These are phyloP conservation scores for Gymnorhina tibicen DNA, from an alignment of 2,113 vertebrate genomes.

Conservation along the genomic window DNA sequence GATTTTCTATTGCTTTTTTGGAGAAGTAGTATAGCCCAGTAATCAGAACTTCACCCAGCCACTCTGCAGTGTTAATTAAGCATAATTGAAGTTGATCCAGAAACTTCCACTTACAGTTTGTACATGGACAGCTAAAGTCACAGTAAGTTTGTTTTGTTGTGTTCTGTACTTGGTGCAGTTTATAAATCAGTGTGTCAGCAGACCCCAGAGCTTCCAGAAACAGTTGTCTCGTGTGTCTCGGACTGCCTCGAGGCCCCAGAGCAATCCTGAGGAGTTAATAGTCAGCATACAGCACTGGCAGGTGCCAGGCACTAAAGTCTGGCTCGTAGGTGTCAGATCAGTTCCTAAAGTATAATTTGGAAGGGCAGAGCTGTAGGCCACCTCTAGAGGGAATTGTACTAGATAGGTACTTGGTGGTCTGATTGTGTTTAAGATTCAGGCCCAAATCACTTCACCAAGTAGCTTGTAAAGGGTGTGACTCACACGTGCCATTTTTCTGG, in stretches of 20 bases:
- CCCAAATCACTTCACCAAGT: not conserved
- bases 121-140: not conserved
- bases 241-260: fast-evolving
- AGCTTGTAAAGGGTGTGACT: not conserved
- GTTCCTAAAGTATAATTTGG: not conserved
- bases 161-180: not conserved
- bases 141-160: not conserved
- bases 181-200: not conserved
- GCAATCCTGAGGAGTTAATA: no score
- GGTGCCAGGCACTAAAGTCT: not conserved
- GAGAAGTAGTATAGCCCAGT: not conserved
- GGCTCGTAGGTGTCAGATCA: not conserved
- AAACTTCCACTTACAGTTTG: not conserved
- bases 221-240: not conserved
- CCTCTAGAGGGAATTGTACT: not conserved
- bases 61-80: not conserved
- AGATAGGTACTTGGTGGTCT: not conserved
- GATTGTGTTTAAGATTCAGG: not conserved
- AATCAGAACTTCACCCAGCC: not conserved
- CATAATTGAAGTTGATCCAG: not conserved
- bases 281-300: fast-evolving
- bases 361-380: not conserved
- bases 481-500: fast-evolving
- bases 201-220: not conserved
- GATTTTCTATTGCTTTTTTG: not conserved